Base-by-base conservation (phyloP, 92 coral and sea anemone genomes). In the Ricordea florida region DNA sequence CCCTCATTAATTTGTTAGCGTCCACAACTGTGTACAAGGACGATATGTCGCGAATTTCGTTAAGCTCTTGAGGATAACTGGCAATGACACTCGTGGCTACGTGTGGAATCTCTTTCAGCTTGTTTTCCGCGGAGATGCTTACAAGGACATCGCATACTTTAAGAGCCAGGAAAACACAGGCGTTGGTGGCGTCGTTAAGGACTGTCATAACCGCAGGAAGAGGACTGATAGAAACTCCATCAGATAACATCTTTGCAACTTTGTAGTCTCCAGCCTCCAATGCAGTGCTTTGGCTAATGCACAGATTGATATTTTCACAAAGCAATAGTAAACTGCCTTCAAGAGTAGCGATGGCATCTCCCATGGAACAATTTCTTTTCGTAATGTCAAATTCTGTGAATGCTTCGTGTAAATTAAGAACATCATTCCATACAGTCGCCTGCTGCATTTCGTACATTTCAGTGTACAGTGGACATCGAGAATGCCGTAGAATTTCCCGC, bases 111-210 rank as follows among this genome's bases (percentile, higher is more conserved):
- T 26, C 35, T 53, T 53, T 53, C 60, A 53, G 60, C 60, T 53
- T 53, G 60, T 53, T 53, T 25, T 53, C 36, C 36, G 0, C 60
- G 37, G 35, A 25, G 35, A 25, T 53, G 60, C 60, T 53, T 53
- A 53, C 23, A 11, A 53, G 60, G 60, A 26, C 60, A 27, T 53
- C 36, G 37, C 60, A 53, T 53, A 53, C 60, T 53, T 53, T 53
- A 53, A 53, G 60, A 53, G 60, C 37, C 60, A 53, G 60, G 36
- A 53, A 53, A 53, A 53, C 60, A 53, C 60, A 53, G 35, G 60
- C 60, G 36, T 53, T 53, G 60, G 60, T 53, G 60, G 60, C 60
- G 17, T 53, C 25, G 36, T 53, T 53, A 53, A 53, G 60, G 60
- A 53, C 60, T 27, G 60, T 27, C 60, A 53, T 53, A 53, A 18